These are phyloP conservation scores for Orchestes rusci DNA, from an alignment of 2,888 invertebrate genomes.

Conservation along the genomic window DNA sequence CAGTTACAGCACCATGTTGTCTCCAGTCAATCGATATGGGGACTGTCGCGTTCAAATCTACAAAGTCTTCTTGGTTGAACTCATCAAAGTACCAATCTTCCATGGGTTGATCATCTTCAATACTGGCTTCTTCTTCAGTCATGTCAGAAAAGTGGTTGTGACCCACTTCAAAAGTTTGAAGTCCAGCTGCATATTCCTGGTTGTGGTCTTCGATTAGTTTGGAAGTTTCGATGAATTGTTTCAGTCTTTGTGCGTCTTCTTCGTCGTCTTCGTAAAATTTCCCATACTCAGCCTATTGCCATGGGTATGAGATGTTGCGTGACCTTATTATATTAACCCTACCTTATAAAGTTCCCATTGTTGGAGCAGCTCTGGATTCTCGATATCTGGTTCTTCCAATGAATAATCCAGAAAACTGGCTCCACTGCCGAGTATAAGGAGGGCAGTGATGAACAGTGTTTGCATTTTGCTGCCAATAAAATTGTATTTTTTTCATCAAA, in stretches of 20 bases:
- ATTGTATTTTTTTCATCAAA: too few species aligned
- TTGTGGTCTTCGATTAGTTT: constrained; percentile 10
- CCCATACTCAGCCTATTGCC: not conserved
- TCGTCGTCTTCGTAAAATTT: constrained; percentile 2
- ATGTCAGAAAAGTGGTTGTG: constrained; percentile 11
- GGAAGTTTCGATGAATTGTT: constrained; percentile 2
- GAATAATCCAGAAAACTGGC: too few species aligned
- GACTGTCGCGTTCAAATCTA: not conserved
- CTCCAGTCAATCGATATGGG: constrained; percentile 2
- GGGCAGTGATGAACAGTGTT: too few species aligned
- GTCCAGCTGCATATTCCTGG: not conserved
- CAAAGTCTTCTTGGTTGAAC: too few species aligned
- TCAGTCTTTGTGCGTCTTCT: not conserved
- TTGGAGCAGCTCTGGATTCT: too few species aligned
- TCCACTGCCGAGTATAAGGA: too few species aligned
- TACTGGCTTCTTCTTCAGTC: not conserved
- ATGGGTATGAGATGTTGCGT: too few species aligned
- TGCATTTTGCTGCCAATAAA: too few species aligned
- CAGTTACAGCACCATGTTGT: constrained; percentile 3
- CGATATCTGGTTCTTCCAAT: too few species aligned
- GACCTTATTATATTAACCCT: too few species aligned
- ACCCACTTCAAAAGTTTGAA: constrained; percentile 4
- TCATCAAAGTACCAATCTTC: not conserved
- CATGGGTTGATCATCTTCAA: not conserved
- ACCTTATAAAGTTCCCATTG: too few species aligned